Evolutionary conservation across 2,888 invertebrate species (phyloP).

Genomic region (Tethea ocularis): DNA sequence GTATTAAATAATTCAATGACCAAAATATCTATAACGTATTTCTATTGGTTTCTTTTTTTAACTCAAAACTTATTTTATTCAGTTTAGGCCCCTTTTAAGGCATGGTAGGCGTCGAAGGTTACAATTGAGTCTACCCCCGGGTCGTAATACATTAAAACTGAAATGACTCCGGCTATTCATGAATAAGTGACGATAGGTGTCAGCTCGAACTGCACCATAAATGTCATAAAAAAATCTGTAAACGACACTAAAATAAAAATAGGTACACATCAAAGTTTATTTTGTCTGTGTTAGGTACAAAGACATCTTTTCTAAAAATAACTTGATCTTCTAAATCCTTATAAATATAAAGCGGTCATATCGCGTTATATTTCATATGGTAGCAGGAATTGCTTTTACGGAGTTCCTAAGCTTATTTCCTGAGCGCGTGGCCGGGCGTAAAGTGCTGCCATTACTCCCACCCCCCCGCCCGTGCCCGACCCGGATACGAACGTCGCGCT

Average conservation of each 20-base stretch:
- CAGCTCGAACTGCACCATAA: too few species aligned
- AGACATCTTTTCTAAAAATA: conserved; percentile 51
- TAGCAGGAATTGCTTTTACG: conserved; percentile 81
- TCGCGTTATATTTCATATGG: conserved; percentile 79
- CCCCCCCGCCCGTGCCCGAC: conserved; percentile 39
- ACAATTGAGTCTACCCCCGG: too few species aligned
- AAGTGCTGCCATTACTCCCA: conserved; percentile 79
- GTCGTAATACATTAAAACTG: too few species aligned
- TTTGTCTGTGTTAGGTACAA: conserved; percentile 32
- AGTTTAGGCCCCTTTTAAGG: too few species aligned
- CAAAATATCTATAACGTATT: too few species aligned
- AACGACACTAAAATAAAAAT: neutral
- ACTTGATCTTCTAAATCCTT: conserved; percentile 73
- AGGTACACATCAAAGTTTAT: neutral
- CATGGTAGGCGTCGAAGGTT: too few species aligned
- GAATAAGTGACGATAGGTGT: too few species aligned
- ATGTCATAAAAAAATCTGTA: too few species aligned
- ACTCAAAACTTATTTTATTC: too few species aligned
- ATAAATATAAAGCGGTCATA: conserved; percentile 80
- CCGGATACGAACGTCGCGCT: conserved; percentile 55
- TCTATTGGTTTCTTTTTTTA: too few species aligned
- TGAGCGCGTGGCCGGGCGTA: conserved; percentile 76
- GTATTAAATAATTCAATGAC: too few species aligned
- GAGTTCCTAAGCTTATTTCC: conserved; percentile 83
- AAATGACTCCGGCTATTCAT: too few species aligned